Evolutionary conservation across 2,113 vertebrate species (phyloP).

Genomic region (Myiozetetes cayanensis): DNA sequence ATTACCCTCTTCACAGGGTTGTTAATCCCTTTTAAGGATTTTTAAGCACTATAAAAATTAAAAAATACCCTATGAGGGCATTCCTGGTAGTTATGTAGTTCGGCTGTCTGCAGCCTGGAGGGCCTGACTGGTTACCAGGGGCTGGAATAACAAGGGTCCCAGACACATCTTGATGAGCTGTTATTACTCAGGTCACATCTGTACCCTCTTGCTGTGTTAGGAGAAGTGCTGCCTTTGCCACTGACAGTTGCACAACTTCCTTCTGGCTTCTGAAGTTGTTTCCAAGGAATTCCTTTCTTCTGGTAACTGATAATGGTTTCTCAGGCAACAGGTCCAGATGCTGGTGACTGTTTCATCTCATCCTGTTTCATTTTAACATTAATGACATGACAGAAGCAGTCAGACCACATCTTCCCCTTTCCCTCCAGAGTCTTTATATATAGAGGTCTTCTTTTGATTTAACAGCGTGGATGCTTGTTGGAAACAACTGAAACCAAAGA

Average conservation of each 20-base stretch:
- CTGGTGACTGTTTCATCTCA: background rate
- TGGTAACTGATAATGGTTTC: background rate
- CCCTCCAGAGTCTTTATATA: background rate
- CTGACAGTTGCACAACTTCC: conserved; percentile 34
- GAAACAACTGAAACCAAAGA: background rate
- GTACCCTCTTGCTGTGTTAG: background rate
- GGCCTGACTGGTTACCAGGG: background rate
- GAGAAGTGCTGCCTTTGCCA: background rate
- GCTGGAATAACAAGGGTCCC: background rate
- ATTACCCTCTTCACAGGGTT: background rate
- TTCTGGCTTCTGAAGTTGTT: conserved; percentile 6
- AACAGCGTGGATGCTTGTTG: background rate
- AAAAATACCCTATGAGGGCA: background rate
- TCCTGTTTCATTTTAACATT: background rate
- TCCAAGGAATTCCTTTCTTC: conserved; percentile 47
- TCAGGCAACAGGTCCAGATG: background rate
- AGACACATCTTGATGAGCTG: background rate
- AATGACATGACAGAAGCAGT: background rate
- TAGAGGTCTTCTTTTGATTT: background rate
- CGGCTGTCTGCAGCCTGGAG: background rate
- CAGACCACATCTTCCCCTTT: background rate
- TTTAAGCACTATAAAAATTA: background rate
- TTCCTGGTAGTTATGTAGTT: background rate
- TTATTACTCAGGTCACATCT: background rate
- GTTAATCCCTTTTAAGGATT: background rate